Percentiles rank a stretch among this genome's conserved stretches.
These are phyloP conservation scores for Oncorhynchus tshawytscha DNA, from an alignment of 2,113 vertebrate genomes.

Conservation along the genomic window DNA sequence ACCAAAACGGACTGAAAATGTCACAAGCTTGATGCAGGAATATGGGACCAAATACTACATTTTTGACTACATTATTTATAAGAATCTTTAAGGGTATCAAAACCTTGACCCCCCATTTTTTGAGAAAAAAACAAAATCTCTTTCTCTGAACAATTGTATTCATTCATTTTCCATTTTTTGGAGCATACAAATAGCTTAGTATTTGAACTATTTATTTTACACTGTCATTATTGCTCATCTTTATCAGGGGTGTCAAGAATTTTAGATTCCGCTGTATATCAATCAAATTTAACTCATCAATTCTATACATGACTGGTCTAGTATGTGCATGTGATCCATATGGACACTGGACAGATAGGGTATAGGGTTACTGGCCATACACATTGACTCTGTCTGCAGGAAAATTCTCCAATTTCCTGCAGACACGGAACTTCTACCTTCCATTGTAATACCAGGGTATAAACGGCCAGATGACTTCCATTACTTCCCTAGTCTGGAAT, in stretches of 20 bases:
- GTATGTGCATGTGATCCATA: constrained; percentile 22
- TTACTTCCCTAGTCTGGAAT: constrained; percentile 47
- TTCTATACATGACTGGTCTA: neutral
- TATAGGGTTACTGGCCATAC: constrained; percentile 13
- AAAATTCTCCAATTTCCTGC: constrained; percentile 61
- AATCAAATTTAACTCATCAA: neutral
- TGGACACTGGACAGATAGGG: constrained; percentile 3
- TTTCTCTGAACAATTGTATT: no score
- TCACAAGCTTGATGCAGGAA: no score
- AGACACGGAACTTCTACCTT: constrained; percentile 51
- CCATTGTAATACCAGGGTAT: constrained; percentile 38
- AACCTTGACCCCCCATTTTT: no score
- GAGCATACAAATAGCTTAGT: neutral
- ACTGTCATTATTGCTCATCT: neutral
- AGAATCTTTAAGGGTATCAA: no score
- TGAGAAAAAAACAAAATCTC: no score
- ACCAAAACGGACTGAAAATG: no score
- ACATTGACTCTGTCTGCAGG: constrained; percentile 34
- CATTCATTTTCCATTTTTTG: neutral
- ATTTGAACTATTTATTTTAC: neutral
- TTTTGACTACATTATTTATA: no score
- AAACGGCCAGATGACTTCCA: constrained; percentile 52
- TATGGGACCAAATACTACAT: no score
- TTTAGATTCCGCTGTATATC: neutral
- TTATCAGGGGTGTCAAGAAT: neutral